phyloP scores from a whole-genome alignment of 2,888 invertebrate genomes.

The Sinotaia quadrata region DNA sequence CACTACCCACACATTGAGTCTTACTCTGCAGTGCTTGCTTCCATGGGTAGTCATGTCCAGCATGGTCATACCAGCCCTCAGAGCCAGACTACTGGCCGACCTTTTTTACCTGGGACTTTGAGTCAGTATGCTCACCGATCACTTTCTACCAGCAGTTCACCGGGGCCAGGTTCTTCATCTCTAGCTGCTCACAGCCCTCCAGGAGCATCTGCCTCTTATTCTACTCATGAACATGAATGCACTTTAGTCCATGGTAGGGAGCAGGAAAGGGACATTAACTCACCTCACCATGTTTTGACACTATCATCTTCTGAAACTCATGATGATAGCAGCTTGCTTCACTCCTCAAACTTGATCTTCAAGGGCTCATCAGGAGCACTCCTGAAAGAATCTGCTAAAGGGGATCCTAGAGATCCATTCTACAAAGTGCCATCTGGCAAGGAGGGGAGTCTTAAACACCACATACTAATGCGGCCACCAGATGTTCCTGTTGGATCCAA shows the following conservation, averaged over 20 bases:
- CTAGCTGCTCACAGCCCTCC: slow-evolving; percentile 21
- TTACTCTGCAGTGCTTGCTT: slow-evolving; percentile 66
- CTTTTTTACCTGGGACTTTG: neutral
- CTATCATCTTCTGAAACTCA: neutral
- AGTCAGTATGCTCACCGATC: slow-evolving; percentile 23
- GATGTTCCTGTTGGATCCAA: slow-evolving; percentile 48
- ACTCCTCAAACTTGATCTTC: neutral
- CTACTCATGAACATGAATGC: neutral
- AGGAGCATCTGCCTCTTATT: neutral
- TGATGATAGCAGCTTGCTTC: slow-evolving; percentile 19
- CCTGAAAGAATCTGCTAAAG: slow-evolving; percentile 8
- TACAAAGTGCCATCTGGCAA: slow-evolving; percentile 73
- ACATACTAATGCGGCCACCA: slow-evolving; percentile 76
- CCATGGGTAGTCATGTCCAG: slow-evolving; percentile 64
- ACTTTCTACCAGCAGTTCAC: slow-evolving; percentile 27
- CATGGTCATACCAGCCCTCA: slow-evolving; percentile 42
- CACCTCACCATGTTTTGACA: slow-evolving; percentile 10
- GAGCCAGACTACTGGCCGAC: neutral
- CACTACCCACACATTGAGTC: slow-evolving; percentile 61
- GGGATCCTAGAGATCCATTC: slow-evolving; percentile 18
- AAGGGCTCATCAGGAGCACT: slow-evolving; percentile 1
- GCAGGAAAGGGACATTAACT: neutral
- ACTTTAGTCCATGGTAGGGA: neutral
- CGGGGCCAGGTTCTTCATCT: slow-evolving; percentile 28
- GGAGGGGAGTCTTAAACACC: slow-evolving; percentile 78